Percentiles rank a stretch among this genome's conserved stretches.
phyloP scores from a whole-genome alignment of 2,113 vertebrate species.

The Piprites chloris region DNA sequence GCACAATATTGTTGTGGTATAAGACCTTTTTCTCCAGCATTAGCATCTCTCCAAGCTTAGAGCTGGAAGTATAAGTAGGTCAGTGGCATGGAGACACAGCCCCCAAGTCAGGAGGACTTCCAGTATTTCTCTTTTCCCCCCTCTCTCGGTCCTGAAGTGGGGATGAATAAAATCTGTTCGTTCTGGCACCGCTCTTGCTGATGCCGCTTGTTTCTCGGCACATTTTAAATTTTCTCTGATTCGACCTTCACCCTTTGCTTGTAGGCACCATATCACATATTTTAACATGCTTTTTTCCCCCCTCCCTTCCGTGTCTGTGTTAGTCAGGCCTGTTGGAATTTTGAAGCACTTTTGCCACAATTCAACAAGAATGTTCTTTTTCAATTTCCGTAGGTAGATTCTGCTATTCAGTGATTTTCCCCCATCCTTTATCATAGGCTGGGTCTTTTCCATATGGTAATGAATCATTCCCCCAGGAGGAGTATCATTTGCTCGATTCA shows the following conservation, averaged over 20 bases:
- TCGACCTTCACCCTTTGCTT: slow-evolving; percentile 47
- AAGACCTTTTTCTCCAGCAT: slow-evolving; percentile 33
- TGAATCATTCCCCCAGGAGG: slow-evolving; percentile 46
- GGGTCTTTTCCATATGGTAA: slow-evolving; percentile 46
- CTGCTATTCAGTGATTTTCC: slow-evolving; percentile 15
- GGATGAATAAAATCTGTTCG: slow-evolving; percentile 25
- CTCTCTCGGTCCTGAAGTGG: neutral
- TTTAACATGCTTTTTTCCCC: neutral
- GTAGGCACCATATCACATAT: slow-evolving; percentile 31
- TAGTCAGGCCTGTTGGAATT: slow-evolving; percentile 4
- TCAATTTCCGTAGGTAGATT: slow-evolving; percentile 23
- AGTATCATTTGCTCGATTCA: slow-evolving; percentile 45
- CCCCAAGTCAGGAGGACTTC: slow-evolving; percentile 17
- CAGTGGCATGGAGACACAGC: slow-evolving; percentile 37
- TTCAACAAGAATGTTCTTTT: slow-evolving; percentile 24
- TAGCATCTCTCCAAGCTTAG: neutral
- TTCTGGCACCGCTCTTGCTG: slow-evolving; percentile 41
- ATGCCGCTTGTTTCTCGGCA: slow-evolving; percentile 21
- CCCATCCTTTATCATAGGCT: slow-evolving; percentile 12
- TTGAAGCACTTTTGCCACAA: slow-evolving; percentile 20
- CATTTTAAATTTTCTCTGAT: slow-evolving; percentile 60
- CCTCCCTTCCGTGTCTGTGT: neutral
- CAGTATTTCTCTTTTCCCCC: neutral
- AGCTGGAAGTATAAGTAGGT: slow-evolving; percentile 49
- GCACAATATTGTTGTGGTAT: slow-evolving; percentile 42